phyloP scores from a whole-genome alignment of 1,140 invertebrate species.

The Ooceraea biroi region DNA sequence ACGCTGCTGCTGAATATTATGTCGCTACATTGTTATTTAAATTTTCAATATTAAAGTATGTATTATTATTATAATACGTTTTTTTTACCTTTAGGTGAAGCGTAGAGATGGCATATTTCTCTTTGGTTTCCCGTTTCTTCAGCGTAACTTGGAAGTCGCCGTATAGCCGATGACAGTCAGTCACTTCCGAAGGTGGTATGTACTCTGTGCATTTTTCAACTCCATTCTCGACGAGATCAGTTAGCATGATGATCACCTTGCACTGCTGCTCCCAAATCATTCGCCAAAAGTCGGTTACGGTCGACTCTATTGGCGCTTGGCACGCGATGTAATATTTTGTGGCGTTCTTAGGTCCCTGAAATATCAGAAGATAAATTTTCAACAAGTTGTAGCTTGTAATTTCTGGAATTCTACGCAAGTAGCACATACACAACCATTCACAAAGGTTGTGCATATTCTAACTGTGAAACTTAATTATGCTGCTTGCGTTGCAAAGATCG shows the following conservation, averaged over 20 bases:
- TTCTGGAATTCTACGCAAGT: too few relatives aligned
- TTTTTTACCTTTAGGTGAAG: constrained; percentile 92
- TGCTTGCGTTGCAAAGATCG: too few relatives aligned
- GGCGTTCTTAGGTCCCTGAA: constrained; percentile 92
- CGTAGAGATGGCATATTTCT: constrained; percentile 95
- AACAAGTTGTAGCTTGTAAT: too few relatives aligned
- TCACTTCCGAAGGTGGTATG: constrained; percentile 94
- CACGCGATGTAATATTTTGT: constrained; percentile 96
- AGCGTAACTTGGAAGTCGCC: constrained; percentile 95
- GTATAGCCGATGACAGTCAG: constrained; percentile 93
- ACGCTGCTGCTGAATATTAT: background rate
- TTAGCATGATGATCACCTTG: constrained; percentile 96
- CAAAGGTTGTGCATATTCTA: too few relatives aligned
- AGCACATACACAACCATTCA: too few relatives aligned
- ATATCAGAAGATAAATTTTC: background rate
- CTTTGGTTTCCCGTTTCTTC: constrained; percentile 94
- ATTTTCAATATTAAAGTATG: too few relatives aligned
- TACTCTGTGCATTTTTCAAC: constrained; percentile 96
- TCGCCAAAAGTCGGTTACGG: constrained; percentile 96
- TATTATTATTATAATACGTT: too few relatives aligned
- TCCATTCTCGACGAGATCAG: constrained; percentile 95
- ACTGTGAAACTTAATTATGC: too few relatives aligned
- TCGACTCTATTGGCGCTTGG: constrained; percentile 95
- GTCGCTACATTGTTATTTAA: background rate
- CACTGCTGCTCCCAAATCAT: constrained; percentile 99